Base-by-base conservation (phyloP, 2,888 invertebrate genomes). In the Sclerodermus sp. region DNA sequence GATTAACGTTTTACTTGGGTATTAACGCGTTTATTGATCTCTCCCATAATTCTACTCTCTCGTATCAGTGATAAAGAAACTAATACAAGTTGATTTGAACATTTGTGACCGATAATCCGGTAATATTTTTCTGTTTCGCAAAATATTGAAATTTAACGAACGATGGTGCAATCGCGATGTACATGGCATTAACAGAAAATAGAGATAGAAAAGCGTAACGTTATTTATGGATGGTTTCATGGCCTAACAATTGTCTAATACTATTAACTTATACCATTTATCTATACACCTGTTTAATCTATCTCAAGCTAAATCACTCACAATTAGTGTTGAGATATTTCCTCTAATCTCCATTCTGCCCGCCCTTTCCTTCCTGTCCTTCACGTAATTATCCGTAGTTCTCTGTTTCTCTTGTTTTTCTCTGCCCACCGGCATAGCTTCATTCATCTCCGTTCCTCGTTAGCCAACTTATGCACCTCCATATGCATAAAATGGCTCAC, bases 11-110 rank as follows among this genome's bases (percentile, higher is more conserved):
- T 34, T 34, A 13, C 12, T 13, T 14, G 34, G 12, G 23, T 23
- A 29, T 45, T 23, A 45, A 53, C 37, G 15, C 34, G 32, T 13
- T 37, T 39, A n/a, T 39, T 34, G 5, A 4, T 41, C 14, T 40
- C 14, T 41, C 34, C 9, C 36, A 13, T 14, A n/a, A n/a, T n/a
- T n/a, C n/a, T n/a, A n/a, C n/a, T n/a, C n/a, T n/a, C n/a, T n/a
- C n/a, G n/a, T n/a, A n/a, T n/a, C n/a, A n/a, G n/a, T n/a, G n/a
- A n/a, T n/a, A n/a, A n/a, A n/a, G n/a, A n/a, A n/a, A n/a, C n/a
- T n/a, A n/a, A n/a, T n/a, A n/a, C n/a, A n/a, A n/a, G n/a, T n/a
- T n/a, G n/a, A n/a, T n/a, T n/a, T n/a, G n/a, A n/a, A n/a, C n/a
- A n/a, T n/a, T n/a, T n/a, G n/a, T n/a, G n/a, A n/a, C n/a, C n/a